Percentiles rank a stretch among this genome's conserved stretches.
Conservation (phyloP, 1,140 invertebrate genomes). For the Probaryconus sp. region DNA sequence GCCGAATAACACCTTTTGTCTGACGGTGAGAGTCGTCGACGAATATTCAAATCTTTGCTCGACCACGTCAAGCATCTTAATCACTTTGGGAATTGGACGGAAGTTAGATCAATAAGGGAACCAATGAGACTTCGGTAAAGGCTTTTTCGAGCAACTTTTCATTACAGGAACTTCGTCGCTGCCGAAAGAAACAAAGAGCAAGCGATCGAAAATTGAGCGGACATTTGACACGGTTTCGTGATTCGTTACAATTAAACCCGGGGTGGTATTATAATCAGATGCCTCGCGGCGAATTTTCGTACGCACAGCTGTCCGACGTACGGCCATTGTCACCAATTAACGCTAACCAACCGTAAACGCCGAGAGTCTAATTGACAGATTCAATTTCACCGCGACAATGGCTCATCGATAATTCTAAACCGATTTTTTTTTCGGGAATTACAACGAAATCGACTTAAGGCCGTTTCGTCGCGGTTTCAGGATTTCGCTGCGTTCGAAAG, state of each 20-base stretch:
- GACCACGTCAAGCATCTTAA: slow-evolving; percentile 63
- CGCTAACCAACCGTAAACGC: slow-evolving; percentile 77
- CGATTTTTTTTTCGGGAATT: slow-evolving; percentile 72
- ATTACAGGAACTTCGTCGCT: too few relatives aligned
- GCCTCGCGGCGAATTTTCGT: slow-evolving; percentile 65
- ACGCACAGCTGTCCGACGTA: slow-evolving; percentile 69
- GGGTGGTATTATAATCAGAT: slow-evolving; percentile 72
- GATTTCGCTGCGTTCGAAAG: slow-evolving; percentile 16
- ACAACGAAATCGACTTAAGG: slow-evolving; percentile 63
- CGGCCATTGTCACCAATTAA: slow-evolving; percentile 66
- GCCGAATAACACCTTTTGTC: slow-evolving; percentile 75
- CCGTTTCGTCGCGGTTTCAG: slow-evolving; percentile 45
- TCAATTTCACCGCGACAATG: slow-evolving; percentile 76
- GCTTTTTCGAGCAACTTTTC: too few relatives aligned
- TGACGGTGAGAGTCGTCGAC: slow-evolving; percentile 62
- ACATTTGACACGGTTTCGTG: slow-evolving; percentile 71
- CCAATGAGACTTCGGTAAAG: too few relatives aligned
- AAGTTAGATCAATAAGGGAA: not conserved
- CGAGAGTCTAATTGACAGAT: slow-evolving; percentile 77
- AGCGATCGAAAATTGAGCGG: too few relatives aligned
- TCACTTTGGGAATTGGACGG: slow-evolving; percentile 36
- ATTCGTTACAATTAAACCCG: slow-evolving; percentile 71
- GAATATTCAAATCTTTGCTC: slow-evolving; percentile 69
- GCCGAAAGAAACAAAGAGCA: slow-evolving; percentile 10
- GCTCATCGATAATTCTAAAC: slow-evolving; percentile 17